Percentiles rank a stretch among this genome's conserved stretches.
Evolutionary conservation across 2,797 vertebrate species (phyloP).

Genomic region (Falco berigora): DNA sequence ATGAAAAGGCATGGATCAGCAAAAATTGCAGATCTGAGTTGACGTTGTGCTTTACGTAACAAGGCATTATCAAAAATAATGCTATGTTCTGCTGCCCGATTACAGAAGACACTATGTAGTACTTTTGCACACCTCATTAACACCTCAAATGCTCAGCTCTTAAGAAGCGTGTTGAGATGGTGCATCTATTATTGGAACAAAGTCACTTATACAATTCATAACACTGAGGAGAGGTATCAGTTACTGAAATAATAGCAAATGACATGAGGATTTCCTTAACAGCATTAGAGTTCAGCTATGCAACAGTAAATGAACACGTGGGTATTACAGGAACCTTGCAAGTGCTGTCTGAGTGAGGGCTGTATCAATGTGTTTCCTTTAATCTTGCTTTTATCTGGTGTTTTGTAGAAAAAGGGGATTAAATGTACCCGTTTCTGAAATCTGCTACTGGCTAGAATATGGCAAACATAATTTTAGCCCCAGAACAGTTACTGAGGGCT

Average conservation of each 20-base stretch:
- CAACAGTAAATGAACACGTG: neutral
- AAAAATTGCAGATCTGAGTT: conserved; percentile 27
- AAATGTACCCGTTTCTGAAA: neutral
- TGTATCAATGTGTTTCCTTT: neutral
- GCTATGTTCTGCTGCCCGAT: conserved; percentile 22
- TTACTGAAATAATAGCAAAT: conserved; percentile 41
- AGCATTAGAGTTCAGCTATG: conserved; percentile 19
- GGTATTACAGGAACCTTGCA: neutral
- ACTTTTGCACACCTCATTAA: conserved; percentile 62
- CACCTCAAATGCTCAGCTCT: conserved; percentile 44
- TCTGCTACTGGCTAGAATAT: neutral
- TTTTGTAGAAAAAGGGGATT: neutral
- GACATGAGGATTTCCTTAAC: conserved; percentile 2
- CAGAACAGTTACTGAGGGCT: neutral
- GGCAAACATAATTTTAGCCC: neutral
- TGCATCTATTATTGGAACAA: conserved; percentile 30
- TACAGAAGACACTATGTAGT: conserved; percentile 6
- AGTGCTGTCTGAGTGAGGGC: neutral
- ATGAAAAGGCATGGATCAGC: conserved; percentile 26
- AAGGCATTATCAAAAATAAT: conserved; percentile 29
- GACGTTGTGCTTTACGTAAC: neutral
- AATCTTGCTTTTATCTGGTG: neutral
- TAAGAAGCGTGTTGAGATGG: neutral
- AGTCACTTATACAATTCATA: conserved; percentile 26
- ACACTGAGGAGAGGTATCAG: neutral